These are phyloP conservation scores for Eudorcas thomsonii DNA, from an alignment of 2,113 vertebrate species.

Conservation along the genomic window DNA sequence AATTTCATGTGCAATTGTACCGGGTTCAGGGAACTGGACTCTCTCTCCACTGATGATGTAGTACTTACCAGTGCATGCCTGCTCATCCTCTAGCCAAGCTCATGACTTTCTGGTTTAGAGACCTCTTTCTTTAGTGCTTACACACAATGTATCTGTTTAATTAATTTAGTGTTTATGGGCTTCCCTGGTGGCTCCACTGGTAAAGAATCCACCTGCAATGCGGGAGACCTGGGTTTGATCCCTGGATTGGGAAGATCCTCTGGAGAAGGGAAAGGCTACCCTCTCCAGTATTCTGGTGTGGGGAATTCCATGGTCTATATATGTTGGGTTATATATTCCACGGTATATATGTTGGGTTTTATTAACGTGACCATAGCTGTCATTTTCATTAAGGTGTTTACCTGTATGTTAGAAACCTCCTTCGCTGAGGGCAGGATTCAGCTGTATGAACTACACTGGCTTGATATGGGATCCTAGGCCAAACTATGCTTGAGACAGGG, in stretches of 20 bases:
- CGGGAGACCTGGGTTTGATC: background rate
- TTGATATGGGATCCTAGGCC: background rate
- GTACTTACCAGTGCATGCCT: background rate
- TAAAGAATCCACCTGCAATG: background rate
- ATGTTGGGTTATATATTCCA: background rate
- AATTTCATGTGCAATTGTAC: background rate
- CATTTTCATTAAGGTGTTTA: background rate
- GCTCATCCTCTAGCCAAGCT: background rate
- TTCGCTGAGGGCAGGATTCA: background rate
- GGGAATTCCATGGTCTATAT: background rate
- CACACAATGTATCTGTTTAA: background rate
- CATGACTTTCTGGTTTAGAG: background rate
- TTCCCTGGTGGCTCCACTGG: background rate
- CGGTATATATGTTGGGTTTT: background rate
- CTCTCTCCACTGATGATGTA: background rate
- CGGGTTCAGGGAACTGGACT: background rate
- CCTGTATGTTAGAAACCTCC: background rate
- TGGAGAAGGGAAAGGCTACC: background rate
- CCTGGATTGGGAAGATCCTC: background rate
- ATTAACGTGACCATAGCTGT: background rate
- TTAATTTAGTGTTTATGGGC: background rate
- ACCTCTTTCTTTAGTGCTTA: background rate
- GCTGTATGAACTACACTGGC: background rate
- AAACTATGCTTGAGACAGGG: background rate
- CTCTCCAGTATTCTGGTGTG: background rate